phyloP scores from a whole-genome alignment of 2,888 invertebrate species.

The Pyrrhosoma nymphula region DNA sequence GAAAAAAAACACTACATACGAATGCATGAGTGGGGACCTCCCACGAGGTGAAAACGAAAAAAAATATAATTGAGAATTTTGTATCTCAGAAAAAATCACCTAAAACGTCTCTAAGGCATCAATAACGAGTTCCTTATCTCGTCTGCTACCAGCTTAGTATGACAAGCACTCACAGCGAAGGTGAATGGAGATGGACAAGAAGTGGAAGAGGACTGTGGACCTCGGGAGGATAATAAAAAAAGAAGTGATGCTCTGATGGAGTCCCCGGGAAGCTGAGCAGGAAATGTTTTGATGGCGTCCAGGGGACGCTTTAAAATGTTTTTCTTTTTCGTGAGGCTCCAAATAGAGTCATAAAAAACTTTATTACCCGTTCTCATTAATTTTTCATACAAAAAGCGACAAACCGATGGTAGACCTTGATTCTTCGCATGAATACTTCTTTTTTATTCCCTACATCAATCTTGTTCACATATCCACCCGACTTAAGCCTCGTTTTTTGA shows the following conservation, averaged over 20 bases:
- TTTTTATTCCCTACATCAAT: neutral
- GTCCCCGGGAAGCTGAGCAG: neutral
- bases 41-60: neutral
- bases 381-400: neutral
- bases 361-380: neutral
- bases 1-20: neutral
- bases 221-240: neutral
- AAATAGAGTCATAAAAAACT: neutral
- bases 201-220: neutral
- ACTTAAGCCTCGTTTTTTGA: neutral
- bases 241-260: neutral
- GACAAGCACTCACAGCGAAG: neutral
- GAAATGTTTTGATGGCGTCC: neutral
- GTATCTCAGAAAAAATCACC: conserved; percentile 11
- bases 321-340: neutral
- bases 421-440: neutral
- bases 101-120: neutral
- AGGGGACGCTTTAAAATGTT: neutral
- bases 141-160: neutral
- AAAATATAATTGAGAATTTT: neutral
- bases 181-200: neutral
- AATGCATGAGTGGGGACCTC: neutral
- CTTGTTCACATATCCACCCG: neutral
- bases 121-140: conserved; percentile 34
- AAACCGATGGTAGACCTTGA: neutral